These are phyloP conservation scores for Capitella teleta DNA, from an alignment of 1,140 invertebrate genomes.

Conservation along the genomic window DNA sequence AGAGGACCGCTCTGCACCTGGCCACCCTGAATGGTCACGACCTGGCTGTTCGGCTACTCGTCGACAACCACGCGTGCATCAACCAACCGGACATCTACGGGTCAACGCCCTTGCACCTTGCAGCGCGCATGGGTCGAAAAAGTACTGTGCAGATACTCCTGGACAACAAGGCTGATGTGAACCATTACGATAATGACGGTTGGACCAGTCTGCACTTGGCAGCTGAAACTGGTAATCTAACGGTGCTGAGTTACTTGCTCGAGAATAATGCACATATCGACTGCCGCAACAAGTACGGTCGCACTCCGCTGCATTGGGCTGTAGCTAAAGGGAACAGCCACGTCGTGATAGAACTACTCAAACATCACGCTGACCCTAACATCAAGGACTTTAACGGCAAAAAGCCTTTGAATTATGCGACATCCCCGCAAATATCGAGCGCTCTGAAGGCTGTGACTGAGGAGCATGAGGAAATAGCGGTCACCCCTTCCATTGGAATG, in stretches of 20 bases:
- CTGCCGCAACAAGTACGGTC: slow-evolving; percentile 57
- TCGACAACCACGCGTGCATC: neutral
- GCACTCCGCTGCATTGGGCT: slow-evolving; percentile 16
- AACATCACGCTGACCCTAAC: too few relatives aligned
- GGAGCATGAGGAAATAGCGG: too few relatives aligned
- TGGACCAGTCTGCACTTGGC: slow-evolving; percentile 15
- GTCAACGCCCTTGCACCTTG: slow-evolving; percentile 3
- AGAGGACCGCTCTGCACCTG: slow-evolving; percentile 1
- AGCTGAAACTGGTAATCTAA: slow-evolving; percentile 4
- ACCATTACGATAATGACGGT: slow-evolving; percentile 56
- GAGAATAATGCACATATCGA: slow-evolving; percentile 84
- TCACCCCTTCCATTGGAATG: too few relatives aligned
- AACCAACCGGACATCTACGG: slow-evolving; percentile 7
- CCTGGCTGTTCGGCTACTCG: neutral
- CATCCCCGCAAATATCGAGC: too few relatives aligned
- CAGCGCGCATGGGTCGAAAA: neutral
- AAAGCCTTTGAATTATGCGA: too few relatives aligned
- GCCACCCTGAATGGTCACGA: neutral
- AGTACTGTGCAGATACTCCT: slow-evolving; percentile 1
- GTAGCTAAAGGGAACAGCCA: too few relatives aligned
- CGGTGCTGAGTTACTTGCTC: slow-evolving; percentile 79
- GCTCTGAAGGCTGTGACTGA: too few relatives aligned
- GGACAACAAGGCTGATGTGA: slow-evolving; percentile 1
- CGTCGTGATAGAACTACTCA: too few relatives aligned
- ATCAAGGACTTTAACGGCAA: too few relatives aligned